These are phyloP conservation scores for Anseranas semipalmata DNA, from an alignment of 2,113 vertebrate species.

Conservation along the genomic window DNA sequence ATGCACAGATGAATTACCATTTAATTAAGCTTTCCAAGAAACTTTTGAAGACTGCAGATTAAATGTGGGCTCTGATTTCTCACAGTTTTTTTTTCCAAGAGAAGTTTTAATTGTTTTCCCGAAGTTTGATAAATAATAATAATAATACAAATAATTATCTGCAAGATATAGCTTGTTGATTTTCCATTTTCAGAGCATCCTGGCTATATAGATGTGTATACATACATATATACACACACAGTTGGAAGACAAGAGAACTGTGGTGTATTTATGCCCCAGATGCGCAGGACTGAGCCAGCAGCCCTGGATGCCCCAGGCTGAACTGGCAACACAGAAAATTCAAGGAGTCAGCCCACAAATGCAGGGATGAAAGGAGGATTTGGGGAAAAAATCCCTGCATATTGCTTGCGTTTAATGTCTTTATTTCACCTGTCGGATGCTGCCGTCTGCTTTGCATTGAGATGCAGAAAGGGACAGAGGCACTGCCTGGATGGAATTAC, in stretches of 20 bases:
- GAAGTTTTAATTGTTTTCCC: conserved; percentile 61
- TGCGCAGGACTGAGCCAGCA: not conserved
- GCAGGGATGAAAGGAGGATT: not conserved
- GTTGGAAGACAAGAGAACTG: not conserved
- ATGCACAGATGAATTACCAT: conserved; percentile 73
- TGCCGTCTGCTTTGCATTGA: not conserved
- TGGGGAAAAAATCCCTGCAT: not conserved
- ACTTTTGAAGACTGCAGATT: conserved; percentile 72
- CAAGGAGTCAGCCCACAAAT: not conserved
- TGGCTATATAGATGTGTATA: not conserved
- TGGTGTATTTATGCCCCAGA: not conserved
- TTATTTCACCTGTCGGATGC: not conserved
- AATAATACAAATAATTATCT: conserved; percentile 19
- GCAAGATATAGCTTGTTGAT: not conserved
- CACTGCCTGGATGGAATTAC: not conserved
- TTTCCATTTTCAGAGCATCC: not conserved
- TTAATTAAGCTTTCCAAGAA: conserved; percentile 79
- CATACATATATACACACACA: rapidly evolving
- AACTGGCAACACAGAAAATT: not conserved
- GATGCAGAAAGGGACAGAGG: not conserved
- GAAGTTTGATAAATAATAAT: conserved; percentile 16
- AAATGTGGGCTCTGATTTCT: conserved; percentile 64
- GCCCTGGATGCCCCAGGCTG: not conserved
- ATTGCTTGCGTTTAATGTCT: not conserved
- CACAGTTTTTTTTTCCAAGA: not conserved